phyloP scores from a whole-genome alignment of 2,888 invertebrate species.

The Drosophila barbarae region DNA sequence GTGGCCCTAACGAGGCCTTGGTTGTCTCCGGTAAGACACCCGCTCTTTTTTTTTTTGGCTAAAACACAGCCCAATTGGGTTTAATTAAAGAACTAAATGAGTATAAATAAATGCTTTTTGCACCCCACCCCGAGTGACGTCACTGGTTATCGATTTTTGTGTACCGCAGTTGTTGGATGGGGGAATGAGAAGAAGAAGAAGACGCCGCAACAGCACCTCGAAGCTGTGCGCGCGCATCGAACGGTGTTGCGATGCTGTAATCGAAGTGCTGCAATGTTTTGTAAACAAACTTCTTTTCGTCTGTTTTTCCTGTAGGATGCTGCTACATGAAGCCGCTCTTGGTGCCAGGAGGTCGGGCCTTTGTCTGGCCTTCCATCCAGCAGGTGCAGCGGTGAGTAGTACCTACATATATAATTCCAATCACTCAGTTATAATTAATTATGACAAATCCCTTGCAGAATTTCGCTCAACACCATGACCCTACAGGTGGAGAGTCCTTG shows the following conservation, averaged over 20 bases:
- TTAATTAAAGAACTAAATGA: slow-evolving; percentile 1
- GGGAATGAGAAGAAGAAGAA: slow-evolving; percentile 4
- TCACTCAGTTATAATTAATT: background rate
- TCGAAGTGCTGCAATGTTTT: slow-evolving; percentile 24
- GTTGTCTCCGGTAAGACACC: slow-evolving; percentile 91
- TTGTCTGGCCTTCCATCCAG: slow-evolving; percentile 97
- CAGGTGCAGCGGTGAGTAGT: slow-evolving; percentile 86
- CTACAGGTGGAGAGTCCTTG: slow-evolving; percentile 96
- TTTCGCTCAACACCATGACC: slow-evolving; percentile 98
- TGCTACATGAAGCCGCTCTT: slow-evolving; percentile 95
- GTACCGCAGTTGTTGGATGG: slow-evolving; percentile 42
- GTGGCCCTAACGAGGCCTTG: slow-evolving; percentile 96
- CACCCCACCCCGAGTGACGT: slow-evolving; percentile 67
- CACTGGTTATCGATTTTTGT: slow-evolving; percentile 71
- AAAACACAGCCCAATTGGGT: background rate
- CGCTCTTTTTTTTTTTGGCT: background rate
- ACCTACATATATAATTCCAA: too few species aligned
- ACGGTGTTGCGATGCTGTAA: slow-evolving; percentile 48
- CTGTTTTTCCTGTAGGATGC: slow-evolving; percentile 85
- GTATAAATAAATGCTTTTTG: slow-evolving; percentile 6
- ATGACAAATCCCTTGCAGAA: slow-evolving; percentile 81
- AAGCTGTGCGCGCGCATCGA: slow-evolving; percentile 53
- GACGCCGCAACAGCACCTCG: slow-evolving; percentile 29
- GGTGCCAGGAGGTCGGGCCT: slow-evolving; percentile 97
- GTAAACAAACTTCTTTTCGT: slow-evolving; percentile 36